These are phyloP conservation scores for Recurvirostra avosetta DNA, from an alignment of 2,113 vertebrate genomes.

Conservation along the genomic window DNA sequence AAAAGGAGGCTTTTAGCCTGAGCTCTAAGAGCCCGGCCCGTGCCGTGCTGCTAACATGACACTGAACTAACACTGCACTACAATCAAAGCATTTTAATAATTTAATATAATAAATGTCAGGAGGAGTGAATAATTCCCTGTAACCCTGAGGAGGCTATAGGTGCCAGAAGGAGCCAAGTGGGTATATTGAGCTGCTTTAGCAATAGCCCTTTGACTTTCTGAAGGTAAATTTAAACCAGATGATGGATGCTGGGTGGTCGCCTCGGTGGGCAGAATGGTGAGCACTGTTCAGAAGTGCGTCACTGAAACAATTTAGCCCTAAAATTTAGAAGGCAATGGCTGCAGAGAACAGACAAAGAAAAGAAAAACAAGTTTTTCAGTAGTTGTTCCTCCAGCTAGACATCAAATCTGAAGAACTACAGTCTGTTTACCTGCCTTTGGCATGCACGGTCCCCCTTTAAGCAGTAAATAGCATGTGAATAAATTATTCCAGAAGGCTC, in stretches of 20 bases:
- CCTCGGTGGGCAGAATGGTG: not conserved
- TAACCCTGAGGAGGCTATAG: constrained; percentile 24
- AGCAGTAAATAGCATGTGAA: not conserved
- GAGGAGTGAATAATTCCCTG: constrained; percentile 61
- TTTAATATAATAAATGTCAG: constrained; percentile 62
- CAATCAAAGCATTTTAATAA: constrained; percentile 55
- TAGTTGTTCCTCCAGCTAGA: not conserved
- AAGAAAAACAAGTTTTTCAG: not conserved
- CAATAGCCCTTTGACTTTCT: constrained; percentile 43
- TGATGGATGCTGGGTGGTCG: constrained; percentile 55
- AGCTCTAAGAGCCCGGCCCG: not conserved
- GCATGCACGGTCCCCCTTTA: not conserved
- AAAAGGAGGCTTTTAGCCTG: constrained; percentile 42
- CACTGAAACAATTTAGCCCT: not conserved
- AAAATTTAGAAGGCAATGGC: not conserved
- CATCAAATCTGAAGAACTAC: not conserved
- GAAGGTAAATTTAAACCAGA: constrained; percentile 35
- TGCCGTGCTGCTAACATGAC: constrained; percentile 26
- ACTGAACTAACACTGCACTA: constrained; percentile 58
- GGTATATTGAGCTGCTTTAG: constrained; percentile 18
- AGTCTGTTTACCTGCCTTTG: not conserved
- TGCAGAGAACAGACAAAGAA: not conserved
- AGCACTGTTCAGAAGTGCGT: constrained; percentile 7
- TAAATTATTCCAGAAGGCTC: not conserved
- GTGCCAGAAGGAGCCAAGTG: constrained; percentile 41